A percentile compares a stretch with the other conserved stretches of the same genome.
These are phyloP conservation scores for Anguilla rostrata DNA, from an alignment of 2,113 vertebrate genomes.

Conservation along the genomic window DNA sequence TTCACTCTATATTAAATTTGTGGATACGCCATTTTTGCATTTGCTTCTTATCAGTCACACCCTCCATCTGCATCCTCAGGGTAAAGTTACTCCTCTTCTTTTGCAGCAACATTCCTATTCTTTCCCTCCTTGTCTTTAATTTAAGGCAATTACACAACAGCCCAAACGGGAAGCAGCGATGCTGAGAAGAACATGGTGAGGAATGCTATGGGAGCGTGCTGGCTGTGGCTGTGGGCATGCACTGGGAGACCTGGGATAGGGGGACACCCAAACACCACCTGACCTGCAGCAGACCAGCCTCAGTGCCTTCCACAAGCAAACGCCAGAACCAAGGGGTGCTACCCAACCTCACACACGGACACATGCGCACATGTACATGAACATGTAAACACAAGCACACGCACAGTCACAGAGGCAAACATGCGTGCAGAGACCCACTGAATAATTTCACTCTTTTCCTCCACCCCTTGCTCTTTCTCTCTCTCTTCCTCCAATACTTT, in stretches of 20 bases:
- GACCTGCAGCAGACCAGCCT: neutral
- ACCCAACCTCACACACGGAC: neutral
- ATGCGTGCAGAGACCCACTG: neutral
- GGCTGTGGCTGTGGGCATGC: no score
- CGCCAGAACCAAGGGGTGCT: neutral
- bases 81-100: neutral
- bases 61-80: neutral
- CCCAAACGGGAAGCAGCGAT: neutral
- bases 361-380: neutral
- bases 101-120: neutral
- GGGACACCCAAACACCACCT: neutral
- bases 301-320: neutral
- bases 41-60: constrained; percentile 51
- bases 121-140: neutral
- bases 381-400: constrained; percentile 2
- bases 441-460: constrained; percentile 1
- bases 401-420: constrained; percentile 12
- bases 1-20: constrained; percentile 63
- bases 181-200: no score
- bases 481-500: constrained; percentile 10
- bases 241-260: neutral
- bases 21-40: constrained; percentile 49
- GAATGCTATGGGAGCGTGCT: no score
- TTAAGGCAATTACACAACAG: neutral
- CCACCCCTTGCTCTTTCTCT: neutral